phyloP scores from a whole-genome alignment of 2,797 vertebrate genomes.

The Strix occidentalis region DNA sequence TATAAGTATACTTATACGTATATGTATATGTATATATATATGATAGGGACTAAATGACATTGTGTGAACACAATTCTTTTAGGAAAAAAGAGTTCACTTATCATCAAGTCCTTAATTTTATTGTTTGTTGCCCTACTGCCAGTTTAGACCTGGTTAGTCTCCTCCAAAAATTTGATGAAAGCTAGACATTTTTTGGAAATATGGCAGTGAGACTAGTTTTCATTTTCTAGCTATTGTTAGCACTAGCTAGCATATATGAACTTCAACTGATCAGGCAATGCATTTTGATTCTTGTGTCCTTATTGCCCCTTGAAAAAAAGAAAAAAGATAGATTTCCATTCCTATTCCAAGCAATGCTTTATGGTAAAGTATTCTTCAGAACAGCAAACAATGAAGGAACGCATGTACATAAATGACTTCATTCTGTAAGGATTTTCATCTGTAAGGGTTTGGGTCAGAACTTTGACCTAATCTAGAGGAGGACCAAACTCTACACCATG shows the following conservation, averaged over 20 bases:
- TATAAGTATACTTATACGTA: neutral
- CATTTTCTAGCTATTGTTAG: neutral
- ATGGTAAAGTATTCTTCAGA: neutral
- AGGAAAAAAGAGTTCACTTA: neutral
- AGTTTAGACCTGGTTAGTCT: neutral
- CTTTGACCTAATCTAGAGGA: neutral
- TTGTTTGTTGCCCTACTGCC: neutral
- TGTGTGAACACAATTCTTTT: neutral
- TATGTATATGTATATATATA: neutral
- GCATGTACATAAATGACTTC: neutral
- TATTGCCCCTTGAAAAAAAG: neutral
- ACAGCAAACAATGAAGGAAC: neutral
- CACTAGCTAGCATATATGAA: neutral
- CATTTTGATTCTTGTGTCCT: neutral
- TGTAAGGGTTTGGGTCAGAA: neutral
- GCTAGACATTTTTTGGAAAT: neutral
- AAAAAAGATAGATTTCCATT: neutral
- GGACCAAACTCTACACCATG: neutral
- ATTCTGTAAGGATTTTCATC: neutral
- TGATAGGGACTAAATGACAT: neutral
- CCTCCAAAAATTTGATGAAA: neutral
- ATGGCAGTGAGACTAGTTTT: neutral
- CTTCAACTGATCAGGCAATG: neutral
- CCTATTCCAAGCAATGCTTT: neutral
- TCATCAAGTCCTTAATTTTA: neutral